A percentile compares a stretch with the other conserved stretches of the same genome.
Evolutionary conservation across 2,797 vertebrate species (phyloP).

Genomic region (Phoeniculus purpureus): DNA sequence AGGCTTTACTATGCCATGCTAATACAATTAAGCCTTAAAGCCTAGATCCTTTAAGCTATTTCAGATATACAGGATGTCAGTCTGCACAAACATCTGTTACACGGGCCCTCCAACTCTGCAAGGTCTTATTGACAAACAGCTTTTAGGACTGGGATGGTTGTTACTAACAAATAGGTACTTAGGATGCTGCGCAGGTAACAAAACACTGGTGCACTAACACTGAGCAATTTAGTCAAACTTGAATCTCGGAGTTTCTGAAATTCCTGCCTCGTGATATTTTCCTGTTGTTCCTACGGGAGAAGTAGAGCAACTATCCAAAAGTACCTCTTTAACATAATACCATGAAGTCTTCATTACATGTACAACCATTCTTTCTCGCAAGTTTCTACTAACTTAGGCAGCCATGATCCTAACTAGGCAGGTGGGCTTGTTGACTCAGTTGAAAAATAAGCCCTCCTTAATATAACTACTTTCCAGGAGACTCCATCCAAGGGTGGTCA

Average conservation of each 20-base stretch:
- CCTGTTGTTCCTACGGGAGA: neutral
- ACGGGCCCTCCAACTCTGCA: neutral
- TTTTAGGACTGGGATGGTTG: neutral
- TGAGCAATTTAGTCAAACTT: neutral
- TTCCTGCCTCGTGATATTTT: neutral
- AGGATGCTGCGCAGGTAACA: neutral
- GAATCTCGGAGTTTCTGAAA: neutral
- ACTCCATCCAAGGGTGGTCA: neutral
- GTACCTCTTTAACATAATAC: rapidly evolving
- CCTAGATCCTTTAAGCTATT: neutral
- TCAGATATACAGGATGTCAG: neutral
- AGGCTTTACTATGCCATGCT: neutral
- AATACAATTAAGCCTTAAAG: neutral
- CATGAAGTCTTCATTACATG: neutral
- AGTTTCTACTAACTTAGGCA: neutral
- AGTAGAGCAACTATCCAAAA: neutral
- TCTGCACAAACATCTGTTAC: neutral
- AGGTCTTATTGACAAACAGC: neutral
- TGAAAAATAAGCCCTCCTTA: neutral
- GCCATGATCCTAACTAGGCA: neutral
- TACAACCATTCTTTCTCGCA: neutral
- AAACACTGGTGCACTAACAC: neutral
- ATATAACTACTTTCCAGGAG: neutral
- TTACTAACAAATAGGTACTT: neutral
- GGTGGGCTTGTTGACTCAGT: neutral